Base-by-base conservation (phyloP, 1,140 invertebrate species). In the Ceratosolen fusciceps region DNA sequence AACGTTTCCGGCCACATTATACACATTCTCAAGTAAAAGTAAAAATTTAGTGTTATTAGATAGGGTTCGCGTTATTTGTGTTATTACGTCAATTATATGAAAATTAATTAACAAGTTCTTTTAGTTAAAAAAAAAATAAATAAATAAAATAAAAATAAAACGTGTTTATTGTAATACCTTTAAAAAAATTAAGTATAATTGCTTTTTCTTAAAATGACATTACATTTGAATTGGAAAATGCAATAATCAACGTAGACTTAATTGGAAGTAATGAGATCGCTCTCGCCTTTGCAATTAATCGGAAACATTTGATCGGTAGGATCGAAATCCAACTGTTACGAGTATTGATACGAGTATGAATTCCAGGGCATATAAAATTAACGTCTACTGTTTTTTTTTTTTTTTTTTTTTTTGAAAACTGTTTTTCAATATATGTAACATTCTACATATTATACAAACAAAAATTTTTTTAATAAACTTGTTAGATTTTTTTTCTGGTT, bases 1-100 rank as follows among this genome's bases (percentile, higher is more conserved):
- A 85, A 83, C 80, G 84, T 86, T 85, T 85, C 37, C 84, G 83
- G 85, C 83, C 83, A 82, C 84, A 80, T 82, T 84, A 83, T 84
- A 85, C 80, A 86, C 83, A 83, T 82, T 84, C 80, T 82, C 19
- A 39, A 39, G 56, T 65, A 29, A 60, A 60, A 58, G 16, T 31
- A 71, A 10, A 80, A 74, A 71, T 56, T 24, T 60, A 67, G 19
- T 75, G 39, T 71, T 12, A 62, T 72, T 68, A 29, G 62, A 75
- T 81, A 29, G 74, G 67, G 70, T 56, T 74, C 75, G 37, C 31
- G 37, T 75, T 68, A 39, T 16, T 79, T 79, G 56, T 70, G 60
- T 79, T 68, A 21, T 29, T 56, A n/a, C n/a, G n/a, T n/a, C n/a
- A n/a, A n/a, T n/a, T n/a, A n/a, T n/a, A n/a, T n/a, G n/a, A n/a